A percentile compares a stretch with the other conserved stretches of the same genome.
These are phyloP conservation scores for Pseudochirops corinnae DNA, from an alignment of 2,797 vertebrate genomes.

Conservation along the genomic window DNA sequence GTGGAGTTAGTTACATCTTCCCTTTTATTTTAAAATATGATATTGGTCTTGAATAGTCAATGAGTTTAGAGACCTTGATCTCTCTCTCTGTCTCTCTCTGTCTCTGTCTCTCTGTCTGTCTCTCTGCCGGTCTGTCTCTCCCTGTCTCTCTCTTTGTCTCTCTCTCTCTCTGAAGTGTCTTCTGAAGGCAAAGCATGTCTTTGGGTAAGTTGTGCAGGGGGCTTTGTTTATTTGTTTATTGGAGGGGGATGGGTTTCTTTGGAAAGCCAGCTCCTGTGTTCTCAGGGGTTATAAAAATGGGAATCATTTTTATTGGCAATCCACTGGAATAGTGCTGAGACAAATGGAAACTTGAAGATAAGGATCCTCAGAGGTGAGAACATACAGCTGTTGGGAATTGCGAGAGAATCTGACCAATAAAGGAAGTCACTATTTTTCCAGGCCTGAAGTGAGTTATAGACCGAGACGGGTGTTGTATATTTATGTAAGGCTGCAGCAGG, in stretches of 20 bases:
- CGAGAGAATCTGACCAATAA: conserved; percentile 95
- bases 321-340: conserved; percentile 89
- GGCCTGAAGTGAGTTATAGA: conserved; percentile 93
- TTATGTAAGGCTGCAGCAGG: conserved; percentile 96
- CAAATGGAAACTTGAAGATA: conserved; percentile 92
- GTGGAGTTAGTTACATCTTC: not conserved
- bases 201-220: conserved; percentile 72
- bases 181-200: conserved; percentile 79
- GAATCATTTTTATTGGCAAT: conserved; percentile 91
- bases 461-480: conserved; percentile 95
- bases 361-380: conserved; percentile 91
- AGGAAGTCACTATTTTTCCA: conserved; percentile 99
- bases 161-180: not conserved
- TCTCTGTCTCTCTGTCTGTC: not conserved
- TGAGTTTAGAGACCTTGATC: conserved; percentile 44
- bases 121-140: not conserved
- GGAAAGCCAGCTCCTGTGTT: conserved; percentile 82
- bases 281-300: conserved; percentile 90
- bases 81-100: not conserved
- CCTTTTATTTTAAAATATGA: conserved; percentile 36
- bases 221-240: conserved; percentile 54
- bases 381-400: conserved; percentile 92
- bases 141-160: not conserved
- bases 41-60: conserved; percentile 37
- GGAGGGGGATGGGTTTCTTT: conserved; percentile 56